These are phyloP conservation scores for Lepidurus arcticus DNA, from an alignment of 1,140 invertebrate genomes.

Conservation along the genomic window DNA sequence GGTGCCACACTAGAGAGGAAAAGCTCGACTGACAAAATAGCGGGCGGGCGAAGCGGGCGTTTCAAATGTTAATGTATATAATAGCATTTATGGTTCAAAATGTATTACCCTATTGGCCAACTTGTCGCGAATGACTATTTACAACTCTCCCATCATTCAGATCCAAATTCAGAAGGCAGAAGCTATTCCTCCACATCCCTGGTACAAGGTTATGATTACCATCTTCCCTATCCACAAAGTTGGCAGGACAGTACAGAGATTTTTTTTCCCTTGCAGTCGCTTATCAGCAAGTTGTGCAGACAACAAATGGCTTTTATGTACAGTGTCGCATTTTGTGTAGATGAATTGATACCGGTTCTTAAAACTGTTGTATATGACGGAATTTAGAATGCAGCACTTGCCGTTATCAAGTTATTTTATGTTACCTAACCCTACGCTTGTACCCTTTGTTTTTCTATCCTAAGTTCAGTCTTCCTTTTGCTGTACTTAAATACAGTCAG, in stretches of 20 bases:
- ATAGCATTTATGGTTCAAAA: background rate
- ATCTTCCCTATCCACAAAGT: background rate
- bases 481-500: too few relatives aligned
- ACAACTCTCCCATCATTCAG: background rate
- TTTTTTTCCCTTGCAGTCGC: background rate
- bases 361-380: too few relatives aligned
- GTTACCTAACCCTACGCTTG: too few relatives aligned
- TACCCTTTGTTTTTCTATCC: too few relatives aligned
- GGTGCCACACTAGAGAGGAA: background rate
- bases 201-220: constrained; percentile 10
- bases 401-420: too few relatives aligned
- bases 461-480: too few relatives aligned
- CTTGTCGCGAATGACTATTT: constrained; percentile 20
- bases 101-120: background rate
- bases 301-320: background rate
- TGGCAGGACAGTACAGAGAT: background rate
- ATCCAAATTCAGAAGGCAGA: background rate
- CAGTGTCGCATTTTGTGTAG: background rate
- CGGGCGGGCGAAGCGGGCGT: background rate
- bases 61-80: background rate
- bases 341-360: constrained; percentile 39
- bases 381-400: too few relatives aligned
- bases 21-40: background rate
- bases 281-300: constrained; percentile 6
- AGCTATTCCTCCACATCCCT: background rate